Percentiles rank a stretch among this genome's conserved stretches.
Conservation (phyloP, 37 sponge, comb jelly and placozoan species). For the Petrosia ficiformis region DNA sequence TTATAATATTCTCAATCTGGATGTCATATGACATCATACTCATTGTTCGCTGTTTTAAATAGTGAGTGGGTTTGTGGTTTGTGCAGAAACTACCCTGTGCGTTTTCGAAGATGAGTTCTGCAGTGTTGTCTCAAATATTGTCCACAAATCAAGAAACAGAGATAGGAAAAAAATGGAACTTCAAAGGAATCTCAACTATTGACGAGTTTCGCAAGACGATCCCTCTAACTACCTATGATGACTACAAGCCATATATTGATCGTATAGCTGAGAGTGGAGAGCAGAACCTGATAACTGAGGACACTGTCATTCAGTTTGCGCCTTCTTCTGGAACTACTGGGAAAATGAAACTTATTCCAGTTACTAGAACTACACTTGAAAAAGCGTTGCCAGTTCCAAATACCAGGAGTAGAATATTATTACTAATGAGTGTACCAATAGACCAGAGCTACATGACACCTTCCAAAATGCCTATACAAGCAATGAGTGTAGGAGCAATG, state of each 20-base stretch:
- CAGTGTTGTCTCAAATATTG: not conserved
- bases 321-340: slow-evolving; percentile 11
- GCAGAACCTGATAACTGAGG: no score
- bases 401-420: not conserved
- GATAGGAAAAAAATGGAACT: not conserved
- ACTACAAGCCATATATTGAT: no score
- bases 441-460: not conserved
- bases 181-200: not conserved
- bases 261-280: no score
- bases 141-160: not conserved
- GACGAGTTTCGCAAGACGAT: no score
- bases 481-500: not conserved
- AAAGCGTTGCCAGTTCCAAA: not conserved
- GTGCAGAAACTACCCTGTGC: no score
- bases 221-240: no score
- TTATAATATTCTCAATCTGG: no score
- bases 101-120: not conserved
- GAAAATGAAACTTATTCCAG: slow-evolving; percentile 1
- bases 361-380: not conserved
- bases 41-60: no score
- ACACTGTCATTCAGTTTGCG: not conserved
- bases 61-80: no score
- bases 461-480: slow-evolving; percentile 3
- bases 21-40: no score
- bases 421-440: not conserved